A percentile compares a stretch with the other conserved stretches of the same genome.
Evolutionary conservation across 2,888 invertebrate species (phyloP).

Genomic region (Cephus runcator): DNA sequence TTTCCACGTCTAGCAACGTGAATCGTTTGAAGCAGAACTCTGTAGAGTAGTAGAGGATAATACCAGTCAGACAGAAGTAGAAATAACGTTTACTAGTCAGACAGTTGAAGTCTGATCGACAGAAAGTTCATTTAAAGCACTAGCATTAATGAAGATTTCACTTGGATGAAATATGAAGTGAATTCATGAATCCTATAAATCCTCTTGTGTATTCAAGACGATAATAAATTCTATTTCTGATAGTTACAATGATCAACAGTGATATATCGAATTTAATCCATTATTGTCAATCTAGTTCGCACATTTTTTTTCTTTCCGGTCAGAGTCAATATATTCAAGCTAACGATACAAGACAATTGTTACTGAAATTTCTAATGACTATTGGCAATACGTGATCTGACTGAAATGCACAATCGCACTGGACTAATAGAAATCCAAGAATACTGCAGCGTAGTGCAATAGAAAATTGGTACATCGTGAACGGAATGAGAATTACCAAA

Average conservation of each 20-base stretch:
- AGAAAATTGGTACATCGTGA: not conserved
- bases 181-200: not conserved
- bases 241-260: not conserved
- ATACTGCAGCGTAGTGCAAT: not conserved
- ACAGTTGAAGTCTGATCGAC: not conserved
- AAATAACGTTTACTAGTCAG: not conserved
- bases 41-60: not conserved
- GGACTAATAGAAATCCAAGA: not conserved
- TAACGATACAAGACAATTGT: not conserved
- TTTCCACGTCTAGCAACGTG: not conserved
- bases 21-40: not conserved
- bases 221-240: not conserved
- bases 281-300: not conserved
- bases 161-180: not conserved
- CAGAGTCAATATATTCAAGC: not conserved
- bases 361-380: not conserved
- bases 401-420: not conserved
- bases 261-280: not conserved
- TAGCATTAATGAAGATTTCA: not conserved
- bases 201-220: not conserved
- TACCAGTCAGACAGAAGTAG: not conserved
- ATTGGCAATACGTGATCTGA: not conserved
- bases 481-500: not conserved
- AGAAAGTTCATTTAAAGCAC: not conserved
- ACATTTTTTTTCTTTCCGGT: not conserved